Evolutionary conservation across 2,113 vertebrate species (phyloP).

Genomic region (Baryphthengus martii): DNA sequence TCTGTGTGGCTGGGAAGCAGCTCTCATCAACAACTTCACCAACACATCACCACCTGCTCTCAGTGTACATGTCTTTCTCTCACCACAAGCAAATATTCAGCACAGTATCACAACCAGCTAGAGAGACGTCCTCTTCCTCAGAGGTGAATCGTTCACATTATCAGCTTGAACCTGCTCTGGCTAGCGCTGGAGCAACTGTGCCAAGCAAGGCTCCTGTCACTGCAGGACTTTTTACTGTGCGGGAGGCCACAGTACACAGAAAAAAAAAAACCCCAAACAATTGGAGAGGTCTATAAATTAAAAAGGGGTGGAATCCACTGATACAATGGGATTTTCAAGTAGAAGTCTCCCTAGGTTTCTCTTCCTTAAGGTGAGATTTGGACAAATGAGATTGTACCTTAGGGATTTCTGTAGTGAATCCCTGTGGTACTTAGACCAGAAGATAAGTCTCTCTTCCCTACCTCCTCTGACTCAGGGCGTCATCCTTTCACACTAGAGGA

Average conservation of each 20-base stretch:
- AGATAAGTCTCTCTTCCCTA: not conserved
- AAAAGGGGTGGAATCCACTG: not conserved
- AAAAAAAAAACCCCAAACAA: not conserved
- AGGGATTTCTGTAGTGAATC: not conserved
- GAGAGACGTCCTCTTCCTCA: not conserved
- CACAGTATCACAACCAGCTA: accelerated
- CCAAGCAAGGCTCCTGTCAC: not conserved
- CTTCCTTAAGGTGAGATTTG: not conserved
- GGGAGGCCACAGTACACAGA: not conserved
- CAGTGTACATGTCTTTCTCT: accelerated
- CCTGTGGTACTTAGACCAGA: not conserved
- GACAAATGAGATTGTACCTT: not conserved
- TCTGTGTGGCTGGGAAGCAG: not conserved
- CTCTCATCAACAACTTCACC: not conserved
- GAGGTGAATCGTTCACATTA: not conserved
- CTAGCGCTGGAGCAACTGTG: not conserved
- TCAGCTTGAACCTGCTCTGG: not conserved
- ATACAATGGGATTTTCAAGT: not conserved
- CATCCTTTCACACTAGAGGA: not conserved
- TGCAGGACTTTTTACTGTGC: not conserved
- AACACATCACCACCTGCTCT: not conserved
- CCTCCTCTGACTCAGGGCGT: not conserved
- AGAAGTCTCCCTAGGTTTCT: not conserved
- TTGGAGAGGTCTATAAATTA: not conserved
- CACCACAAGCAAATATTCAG: not conserved